A percentile compares a stretch with the other conserved stretches of the same genome.
phyloP scores from a whole-genome alignment of 2,113 vertebrate species.

The Gobio gobio region DNA sequence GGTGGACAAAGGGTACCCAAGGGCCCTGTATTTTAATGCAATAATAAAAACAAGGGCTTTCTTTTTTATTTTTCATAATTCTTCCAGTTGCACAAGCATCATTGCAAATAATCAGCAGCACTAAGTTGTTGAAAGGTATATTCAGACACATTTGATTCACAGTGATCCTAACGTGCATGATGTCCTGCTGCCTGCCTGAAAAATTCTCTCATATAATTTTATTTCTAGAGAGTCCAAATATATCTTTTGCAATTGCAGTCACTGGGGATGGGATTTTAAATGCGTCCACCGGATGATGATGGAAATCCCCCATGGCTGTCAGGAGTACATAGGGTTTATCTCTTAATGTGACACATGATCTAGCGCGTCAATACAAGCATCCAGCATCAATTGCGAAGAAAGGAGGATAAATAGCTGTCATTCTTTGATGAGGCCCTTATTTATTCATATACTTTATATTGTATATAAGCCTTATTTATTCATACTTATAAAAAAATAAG shows the following conservation, averaged over 20 bases:
- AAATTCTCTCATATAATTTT: constrained; percentile 60
- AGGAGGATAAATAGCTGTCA: background rate
- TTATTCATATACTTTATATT: background rate
- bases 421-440: background rate
- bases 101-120: background rate
- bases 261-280: constrained; percentile 62
- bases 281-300: constrained; percentile 47
- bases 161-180: constrained; percentile 18
- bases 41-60: background rate
- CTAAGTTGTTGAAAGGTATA: constrained; percentile 2
- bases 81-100: background rate
- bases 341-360: constrained; percentile 57
- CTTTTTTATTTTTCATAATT: background rate
- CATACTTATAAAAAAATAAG: background rate
- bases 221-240: constrained; percentile 65
- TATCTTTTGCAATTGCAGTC: constrained; percentile 64
- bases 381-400: constrained; percentile 48
- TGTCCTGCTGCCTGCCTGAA: constrained; percentile 42
- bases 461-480: background rate
- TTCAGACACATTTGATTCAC: background rate
- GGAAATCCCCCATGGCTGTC: constrained; percentile 55
- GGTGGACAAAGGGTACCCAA: constrained; percentile 22
- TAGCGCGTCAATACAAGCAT: constrained; percentile 29
- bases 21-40: background rate
- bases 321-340: constrained; percentile 38